Base-by-base conservation (phyloP, 2,888 invertebrate species). In the Epinotia demarniana region DNA sequence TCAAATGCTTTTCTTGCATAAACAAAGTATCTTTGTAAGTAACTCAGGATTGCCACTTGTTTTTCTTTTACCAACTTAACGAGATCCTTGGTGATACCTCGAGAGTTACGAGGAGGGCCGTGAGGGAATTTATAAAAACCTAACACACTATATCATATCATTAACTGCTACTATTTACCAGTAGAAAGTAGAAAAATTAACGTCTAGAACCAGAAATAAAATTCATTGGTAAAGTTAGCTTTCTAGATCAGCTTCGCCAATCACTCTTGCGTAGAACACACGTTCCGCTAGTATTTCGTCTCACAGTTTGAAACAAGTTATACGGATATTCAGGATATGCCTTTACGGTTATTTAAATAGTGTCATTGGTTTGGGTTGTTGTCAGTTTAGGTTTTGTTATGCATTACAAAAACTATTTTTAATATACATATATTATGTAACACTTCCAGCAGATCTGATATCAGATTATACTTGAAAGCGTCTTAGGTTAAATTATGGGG, bases 1-100 rank as follows among this genome's bases (percentile, higher is more conserved):
- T 71, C 60, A 53, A 66, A 75, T 71, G 53, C 49, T 71, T 66
- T 60, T 60, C 74, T 70, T 75, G 53, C 70, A 69, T 64, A 70
- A 60, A 75, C 70, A 75, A 60, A 53, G 58, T 70, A 61, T 75
- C 64, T 60, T 71, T 74, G 74, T 64, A 49, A 43, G 64, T 27
- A 61, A 46, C 43, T 19, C 23, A 19, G 72, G 63, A 43, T 11
- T 39, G 33, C 46, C 6, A 27, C 61, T 33, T 58, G 39, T 16
- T 19, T 16, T 19, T 39, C 6, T 18, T 68, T 68, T 39, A 13
- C 9, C 67, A 13, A 4, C 39, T 13, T 13, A 64, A 49, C 49
- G 49, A 13, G 49, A 16, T 49, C 49, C 49, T 16, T 49, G 49
- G 16, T 33, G 33, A 49, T 16, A 49, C 3, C 12, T 3, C 4